Percentiles rank a stretch among this genome's conserved stretches.
Evolutionary conservation across 1,140 invertebrate species (phyloP).

Genomic region (Paralvinella palmiformis): DNA sequence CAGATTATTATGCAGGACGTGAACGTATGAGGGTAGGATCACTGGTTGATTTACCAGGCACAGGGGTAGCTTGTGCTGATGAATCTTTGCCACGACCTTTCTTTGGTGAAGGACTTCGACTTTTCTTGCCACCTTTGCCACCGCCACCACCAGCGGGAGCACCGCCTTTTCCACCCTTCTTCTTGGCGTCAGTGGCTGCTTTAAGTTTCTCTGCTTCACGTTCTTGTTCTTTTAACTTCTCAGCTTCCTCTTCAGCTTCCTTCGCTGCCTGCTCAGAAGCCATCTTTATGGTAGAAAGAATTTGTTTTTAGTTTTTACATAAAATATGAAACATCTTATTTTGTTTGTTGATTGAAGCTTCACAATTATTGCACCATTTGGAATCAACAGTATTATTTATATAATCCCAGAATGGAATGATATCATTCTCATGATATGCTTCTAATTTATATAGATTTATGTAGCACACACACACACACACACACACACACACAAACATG

Average conservation of each 20-base stretch:
- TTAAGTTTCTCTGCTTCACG: conserved; percentile 35
- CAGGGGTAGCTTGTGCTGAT: conserved; percentile 27
- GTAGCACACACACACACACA: too few relatives aligned
- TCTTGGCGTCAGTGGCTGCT: conserved; percentile 26
- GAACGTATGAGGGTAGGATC: too few relatives aligned
- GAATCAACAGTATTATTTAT: too few relatives aligned
- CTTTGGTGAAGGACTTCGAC: conserved; percentile 42
- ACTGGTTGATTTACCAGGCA: too few relatives aligned
- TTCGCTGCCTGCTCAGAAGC: conserved; percentile 32
- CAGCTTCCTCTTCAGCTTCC: conserved; percentile 46
- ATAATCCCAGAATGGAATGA: too few relatives aligned
- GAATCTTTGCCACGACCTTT: conserved; percentile 30
- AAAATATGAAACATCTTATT: too few relatives aligned
- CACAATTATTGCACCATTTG: too few relatives aligned
- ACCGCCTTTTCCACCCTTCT: conserved; percentile 22
- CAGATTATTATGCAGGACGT: too few relatives aligned
- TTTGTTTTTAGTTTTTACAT: not conserved
- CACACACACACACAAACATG: too few relatives aligned
- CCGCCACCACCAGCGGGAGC: conserved; percentile 23
- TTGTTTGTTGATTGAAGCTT: too few relatives aligned
- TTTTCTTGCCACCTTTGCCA: conserved; percentile 31
- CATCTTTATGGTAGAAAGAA: conserved; percentile 28
- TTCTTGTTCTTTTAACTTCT: conserved; percentile 32
- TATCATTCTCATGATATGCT: too few relatives aligned
- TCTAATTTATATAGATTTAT: too few relatives aligned